phyloP scores from a whole-genome alignment of 2,888 invertebrate species.

The Leucophenga maculata region DNA sequence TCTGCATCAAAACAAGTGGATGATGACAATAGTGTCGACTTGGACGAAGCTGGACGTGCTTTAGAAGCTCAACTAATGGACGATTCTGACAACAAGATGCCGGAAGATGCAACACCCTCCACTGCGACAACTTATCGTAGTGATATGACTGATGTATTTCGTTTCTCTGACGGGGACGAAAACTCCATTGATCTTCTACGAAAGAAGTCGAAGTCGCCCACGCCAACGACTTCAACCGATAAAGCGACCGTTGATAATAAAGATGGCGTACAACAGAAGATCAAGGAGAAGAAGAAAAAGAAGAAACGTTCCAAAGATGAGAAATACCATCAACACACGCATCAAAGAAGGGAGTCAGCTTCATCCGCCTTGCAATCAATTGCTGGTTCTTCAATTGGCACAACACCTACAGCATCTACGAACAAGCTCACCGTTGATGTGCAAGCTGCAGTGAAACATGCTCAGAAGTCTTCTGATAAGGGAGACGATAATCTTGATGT shows the following conservation, averaged over 20 bases:
- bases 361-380: conserved; percentile 22
- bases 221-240: conserved; percentile 1
- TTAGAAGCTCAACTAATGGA: conserved; percentile 86
- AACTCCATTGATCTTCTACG: conserved; percentile 73
- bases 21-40: conserved; percentile 86
- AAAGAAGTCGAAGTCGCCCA: conserved; percentile 38
- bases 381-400: conserved; percentile 48
- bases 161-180: conserved; percentile 77
- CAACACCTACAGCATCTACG: conserved; percentile 40
- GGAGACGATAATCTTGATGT: conserved; percentile 60
- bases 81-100: conserved; percentile 75
- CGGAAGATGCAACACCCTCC: conserved; percentile 70
- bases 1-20: conserved; percentile 53
- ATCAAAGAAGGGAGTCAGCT: conserved; percentile 66
- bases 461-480: conserved; percentile 47
- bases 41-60: conserved; percentile 86
- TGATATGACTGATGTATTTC: conserved; percentile 75
- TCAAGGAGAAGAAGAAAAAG: conserved; percentile 87
- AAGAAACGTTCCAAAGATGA: conserved; percentile 88
- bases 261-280: conserved; percentile 65
- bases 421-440: conserved; percentile 67
- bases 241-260: conserved; percentile 27
- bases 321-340: conserved; percentile 77
- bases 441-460: conserved; percentile 53
- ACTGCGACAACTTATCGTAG: conserved; percentile 69